Base-by-base conservation (phyloP, 2,113 vertebrate species). In the Heterocephalus glaber region DNA sequence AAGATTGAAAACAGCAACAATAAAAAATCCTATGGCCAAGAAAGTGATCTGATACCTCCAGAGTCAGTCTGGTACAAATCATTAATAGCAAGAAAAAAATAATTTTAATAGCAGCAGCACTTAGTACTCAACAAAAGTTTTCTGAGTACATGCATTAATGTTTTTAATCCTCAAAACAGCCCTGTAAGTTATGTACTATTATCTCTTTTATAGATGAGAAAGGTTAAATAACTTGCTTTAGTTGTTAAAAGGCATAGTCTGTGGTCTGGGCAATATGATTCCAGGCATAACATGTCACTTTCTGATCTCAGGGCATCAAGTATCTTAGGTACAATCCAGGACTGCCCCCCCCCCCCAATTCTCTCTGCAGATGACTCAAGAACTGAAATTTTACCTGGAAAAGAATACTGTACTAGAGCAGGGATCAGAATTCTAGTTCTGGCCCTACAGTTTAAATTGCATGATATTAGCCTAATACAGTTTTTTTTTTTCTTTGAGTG, bases 161-260 rank as follows among this genome's bases (percentile, higher is more conserved):
- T 16, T 41, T 83, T 96, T 92, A 95, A 89, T 92, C 60, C 60
- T 89, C 60, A 58, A 20, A 89, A 94, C 1, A 91, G 30, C 28
- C 60, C 38, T 87, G 52, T 82, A 56, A 93, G 30, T 92, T 77
- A 86, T 76, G 17, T 49, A 92, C 22, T 10, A 70, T 65, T 82
- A 77, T 79, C 26, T 17, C n/a, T 82, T 74, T 92, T 87, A 70
- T 16, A 92, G 61, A 89, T 74, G 1, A 89, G 33, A 79, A 26
- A 85, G 20, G 22, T 85, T 56, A 76, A 89, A 77, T 77, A 92
- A 92, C 7, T 92, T 81, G 63, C n/a, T 90, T 5, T 58, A 74
- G 61, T 88, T 80, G 77, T 79, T 95, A 81, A 95, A 58, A 93
- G n/a, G 35, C 7, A 95, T 28, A 68, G 17, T 86, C 33, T 89